Percentiles rank a stretch among this genome's conserved stretches.
Conservation (phyloP, 1,140 invertebrate genomes). For the Halesus radiatus region DNA sequence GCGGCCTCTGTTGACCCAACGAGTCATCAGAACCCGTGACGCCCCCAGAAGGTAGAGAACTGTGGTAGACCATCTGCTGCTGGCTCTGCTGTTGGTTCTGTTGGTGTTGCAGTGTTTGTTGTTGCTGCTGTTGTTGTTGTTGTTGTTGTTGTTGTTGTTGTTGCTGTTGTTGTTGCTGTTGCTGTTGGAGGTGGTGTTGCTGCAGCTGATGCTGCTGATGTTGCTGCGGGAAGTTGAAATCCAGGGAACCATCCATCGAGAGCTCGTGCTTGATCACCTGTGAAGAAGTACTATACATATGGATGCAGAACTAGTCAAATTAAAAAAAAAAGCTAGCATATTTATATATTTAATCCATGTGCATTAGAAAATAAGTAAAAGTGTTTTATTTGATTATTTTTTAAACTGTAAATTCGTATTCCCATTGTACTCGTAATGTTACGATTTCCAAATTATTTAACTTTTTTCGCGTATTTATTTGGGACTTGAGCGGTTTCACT, state of each 20-base stretch:
- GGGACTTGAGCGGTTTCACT: too few relatives aligned
- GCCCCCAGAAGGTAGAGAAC: constrained; percentile 32
- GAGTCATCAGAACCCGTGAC: constrained; percentile 40
- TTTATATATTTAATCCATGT: too few relatives aligned
- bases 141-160: constrained; percentile 44
- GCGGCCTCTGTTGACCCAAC: constrained; percentile 42
- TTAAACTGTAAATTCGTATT: too few relatives aligned
- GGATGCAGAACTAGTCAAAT: neutral
- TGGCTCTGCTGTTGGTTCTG: constrained; percentile 46
- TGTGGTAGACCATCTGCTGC: constrained; percentile 43
- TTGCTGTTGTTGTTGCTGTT: constrained; percentile 33
- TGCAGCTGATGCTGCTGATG: constrained; percentile 59
- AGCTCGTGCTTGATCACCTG: constrained; percentile 93
- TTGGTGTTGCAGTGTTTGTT: constrained; percentile 49
- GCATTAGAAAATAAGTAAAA: too few relatives aligned
- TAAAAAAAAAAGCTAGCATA: too few relatives aligned
- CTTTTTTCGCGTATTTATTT: too few relatives aligned
- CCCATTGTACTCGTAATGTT: too few relatives aligned
- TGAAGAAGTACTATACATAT: constrained; percentile 26
- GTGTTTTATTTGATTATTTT: too few relatives aligned
- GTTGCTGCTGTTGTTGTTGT: constrained; percentile 45
- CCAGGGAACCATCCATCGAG: constrained; percentile 90
- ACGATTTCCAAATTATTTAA: too few relatives aligned
- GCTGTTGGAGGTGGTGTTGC: constrained; percentile 47
- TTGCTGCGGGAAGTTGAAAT: constrained; percentile 88